Base-by-base conservation (phyloP, 2,113 vertebrate species). In the Notothenia rossii region DNA sequence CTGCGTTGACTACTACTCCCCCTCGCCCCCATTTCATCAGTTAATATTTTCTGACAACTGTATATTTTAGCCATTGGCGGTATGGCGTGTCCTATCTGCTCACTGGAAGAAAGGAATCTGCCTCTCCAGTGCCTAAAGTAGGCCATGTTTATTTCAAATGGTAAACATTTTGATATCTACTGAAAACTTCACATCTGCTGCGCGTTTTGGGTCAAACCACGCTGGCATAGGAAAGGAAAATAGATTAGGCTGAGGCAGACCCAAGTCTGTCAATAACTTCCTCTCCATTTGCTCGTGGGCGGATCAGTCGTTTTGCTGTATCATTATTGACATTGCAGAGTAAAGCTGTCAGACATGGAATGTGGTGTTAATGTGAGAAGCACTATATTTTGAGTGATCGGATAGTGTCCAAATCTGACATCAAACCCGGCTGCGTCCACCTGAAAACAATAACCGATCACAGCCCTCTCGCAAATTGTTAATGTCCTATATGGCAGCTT, bases 111-210 rank as follows among this genome's bases (percentile, higher is more conserved):
- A 93, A 82, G 91, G 90, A 94, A 94, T 94, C 92, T 62, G 91
- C 84, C 87, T 93, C 93, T 82, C 73, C 81, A 75, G 85, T 85
- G 85, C 91, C 91, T 86, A 93, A 94, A 94, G 94, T 92, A 94
- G 92, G 87, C 89, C 81, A 62, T 95, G 94, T 95, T 95, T 95
- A 95, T 93, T 91, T 90, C 82, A 87, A 89, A 76, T 83, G 83
- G 83, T 95, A 95, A 96, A 96, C 94, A 95, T 95, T 95, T 95
- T 95, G 94, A 95, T 95, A 95, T 95, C 92, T 91, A 92, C 91
- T 86, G 80, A 92, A 94, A 95, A 91, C 88, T 91, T 91, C 86
- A 91, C 94, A 96, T 95, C 94, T 96, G 94, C 91, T 94, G 88
- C 18, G 88, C 63, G 83, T 96, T 95, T 94, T 93, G 88, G 13